Evolutionary conservation across 2,113 vertebrate species (phyloP), one percentile per base, ranked within the genome.

Genomic region (Nannobrachium achirus): DNA sequence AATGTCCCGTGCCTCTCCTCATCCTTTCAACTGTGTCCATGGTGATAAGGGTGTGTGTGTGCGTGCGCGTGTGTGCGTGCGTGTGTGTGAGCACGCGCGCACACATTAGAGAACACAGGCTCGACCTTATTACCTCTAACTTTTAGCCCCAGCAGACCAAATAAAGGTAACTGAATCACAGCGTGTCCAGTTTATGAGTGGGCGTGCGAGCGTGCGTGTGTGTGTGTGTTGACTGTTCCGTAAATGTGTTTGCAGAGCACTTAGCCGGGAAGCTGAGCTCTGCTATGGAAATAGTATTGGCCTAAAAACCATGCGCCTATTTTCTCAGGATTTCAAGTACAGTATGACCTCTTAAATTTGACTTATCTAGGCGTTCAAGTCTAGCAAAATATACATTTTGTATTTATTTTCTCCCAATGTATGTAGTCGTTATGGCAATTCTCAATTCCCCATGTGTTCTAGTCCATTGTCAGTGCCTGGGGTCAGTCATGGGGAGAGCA

Each of bases 201-300:
- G 16, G 66, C 65, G 66, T 65, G 46, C n/a, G 51, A n/a, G 42
- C 14, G 13, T 7, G 19, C 46, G 58, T 25, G 15, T 65, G 61
- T 44, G 63, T 14, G 67, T 50, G 59, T 79, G 61, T 75, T 81
- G 53, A 76, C 76, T 70, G 49, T 56, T n/a, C 19, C 53, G 61
- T 65, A 65, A 86, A 81, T 81, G 66, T 86, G 83, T 89, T 82
- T 90, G 71, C 74, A 3, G 52, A 89, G 58, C 83, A 73, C 66
- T 84, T 76, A 65, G 3, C 25, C 20, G 11, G n/a, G 41, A 25
- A 61, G 65, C 50, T 10, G 8, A 56, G 3, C 68, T 66, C 5
- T n/a, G 7, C 1, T 55, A 52, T 56, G 39, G 14, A 57, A 5
- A 57, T 40, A n/a, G 38, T 58, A 9, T 51, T 55, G 45, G 57